A percentile compares a stretch with the other conserved stretches of the same genome.
Conservation (phyloP, 2,797 vertebrate species). For the Valencia hispanica region DNA sequence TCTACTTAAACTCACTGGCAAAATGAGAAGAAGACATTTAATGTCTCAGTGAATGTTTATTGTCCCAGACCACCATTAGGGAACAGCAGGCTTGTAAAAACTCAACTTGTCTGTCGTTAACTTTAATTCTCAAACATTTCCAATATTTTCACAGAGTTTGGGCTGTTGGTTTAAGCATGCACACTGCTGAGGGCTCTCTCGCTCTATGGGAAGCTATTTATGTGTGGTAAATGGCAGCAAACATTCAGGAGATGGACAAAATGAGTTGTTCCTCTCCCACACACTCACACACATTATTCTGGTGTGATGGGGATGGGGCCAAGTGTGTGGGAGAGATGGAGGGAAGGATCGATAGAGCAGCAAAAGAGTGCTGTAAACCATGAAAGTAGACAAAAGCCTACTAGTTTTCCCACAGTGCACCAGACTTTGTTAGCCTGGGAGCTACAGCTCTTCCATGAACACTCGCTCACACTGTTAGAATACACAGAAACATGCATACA, state of each 20-base stretch:
- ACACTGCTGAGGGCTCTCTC: neutral
- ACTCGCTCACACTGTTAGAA: constrained; percentile 48
- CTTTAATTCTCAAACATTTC: neutral
- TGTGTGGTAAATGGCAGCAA: constrained; percentile 40
- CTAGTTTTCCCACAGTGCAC: constrained; percentile 77
- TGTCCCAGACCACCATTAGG: neutral
- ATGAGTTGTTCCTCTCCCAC: constrained; percentile 64
- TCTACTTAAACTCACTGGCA: neutral
- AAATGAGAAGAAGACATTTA: neutral
- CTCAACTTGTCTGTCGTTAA: neutral
- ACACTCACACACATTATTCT: constrained; percentile 52
- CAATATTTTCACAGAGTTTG: neutral
- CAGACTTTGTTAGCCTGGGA: constrained; percentile 72
- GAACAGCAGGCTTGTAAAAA: neutral
- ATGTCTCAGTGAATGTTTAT: neutral
- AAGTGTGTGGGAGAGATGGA: constrained; percentile 77
- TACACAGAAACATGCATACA: constrained; percentile 47
- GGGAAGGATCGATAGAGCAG: constrained; percentile 78
- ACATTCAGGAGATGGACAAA: constrained; percentile 59
- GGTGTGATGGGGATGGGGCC: constrained; percentile 61
- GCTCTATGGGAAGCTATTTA: constrained; percentile 61
- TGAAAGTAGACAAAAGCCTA: constrained; percentile 81
- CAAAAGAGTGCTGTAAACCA: constrained; percentile 78
- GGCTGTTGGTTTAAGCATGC: constrained; percentile 1
- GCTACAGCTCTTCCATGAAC: constrained; percentile 58